Conservation (phyloP, 1,140 invertebrate genomes). For the Aphelenchoides besseyi region DNA sequence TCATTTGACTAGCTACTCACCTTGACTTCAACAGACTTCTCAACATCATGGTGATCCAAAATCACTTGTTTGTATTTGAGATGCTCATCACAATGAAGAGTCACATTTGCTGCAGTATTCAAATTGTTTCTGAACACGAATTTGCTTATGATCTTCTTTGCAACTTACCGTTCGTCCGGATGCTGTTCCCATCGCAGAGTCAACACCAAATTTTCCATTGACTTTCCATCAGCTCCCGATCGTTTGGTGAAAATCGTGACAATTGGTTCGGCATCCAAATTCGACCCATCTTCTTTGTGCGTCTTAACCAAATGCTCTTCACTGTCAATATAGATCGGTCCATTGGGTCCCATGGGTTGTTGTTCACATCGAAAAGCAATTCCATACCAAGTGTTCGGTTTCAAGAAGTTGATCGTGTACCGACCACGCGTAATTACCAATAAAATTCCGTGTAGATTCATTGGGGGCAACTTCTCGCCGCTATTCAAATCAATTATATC, state of each 20-base stretch:
- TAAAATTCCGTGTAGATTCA: constrained; percentile 55
- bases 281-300: constrained; percentile 34
- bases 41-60: constrained; percentile 35
- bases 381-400: constrained; percentile 57
- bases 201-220: constrained; percentile 48
- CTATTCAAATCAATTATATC: constrained; percentile 53
- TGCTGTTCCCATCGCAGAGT: constrained; percentile 46
- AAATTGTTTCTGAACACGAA: constrained; percentile 40
- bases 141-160: background rate
- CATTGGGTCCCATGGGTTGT: constrained; percentile 16
- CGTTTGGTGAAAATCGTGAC: constrained; percentile 28
- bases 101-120: constrained; percentile 49
- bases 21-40: constrained; percentile 57
- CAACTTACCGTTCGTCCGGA: constrained; percentile 40
- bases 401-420: constrained; percentile 58
- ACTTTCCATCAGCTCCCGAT: constrained; percentile 33
- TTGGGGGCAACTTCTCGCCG: constrained; percentile 45
- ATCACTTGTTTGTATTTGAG: constrained; percentile 53
- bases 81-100: constrained; percentile 46
- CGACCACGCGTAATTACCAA: constrained; percentile 54
- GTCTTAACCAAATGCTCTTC: constrained; percentile 50
- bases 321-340: constrained; percentile 36
- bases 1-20: constrained; percentile 28
- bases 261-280: constrained; percentile 27
- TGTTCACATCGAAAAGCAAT: constrained; percentile 37